A percentile compares a stretch with the other conserved stretches of the same genome.
These are phyloP conservation scores for Oreochromis grahami DNA, from an alignment of 2,797 vertebrate genomes.

Conservation along the genomic window DNA sequence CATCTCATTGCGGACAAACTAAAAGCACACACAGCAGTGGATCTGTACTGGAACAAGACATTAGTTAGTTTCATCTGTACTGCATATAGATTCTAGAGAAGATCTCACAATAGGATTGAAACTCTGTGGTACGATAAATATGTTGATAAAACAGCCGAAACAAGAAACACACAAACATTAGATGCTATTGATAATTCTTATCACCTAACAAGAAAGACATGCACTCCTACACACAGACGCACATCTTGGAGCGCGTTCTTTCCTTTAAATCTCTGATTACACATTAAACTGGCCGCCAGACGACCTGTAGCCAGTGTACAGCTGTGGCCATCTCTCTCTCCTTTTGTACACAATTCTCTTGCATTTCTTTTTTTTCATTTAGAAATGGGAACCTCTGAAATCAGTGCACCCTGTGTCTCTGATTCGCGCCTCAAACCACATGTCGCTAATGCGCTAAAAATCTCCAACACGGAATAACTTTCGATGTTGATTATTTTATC, in stretches of 20 bases:
- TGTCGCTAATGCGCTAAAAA: neutral
- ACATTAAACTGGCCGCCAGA: neutral
- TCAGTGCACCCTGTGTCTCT: constrained; percentile 13
- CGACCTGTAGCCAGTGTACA: constrained; percentile 4
- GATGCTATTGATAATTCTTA: neutral
- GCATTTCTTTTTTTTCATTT: neutral
- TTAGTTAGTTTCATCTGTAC: constrained; percentile 36
- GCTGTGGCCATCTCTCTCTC: neutral
- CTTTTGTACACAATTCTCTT: neutral
- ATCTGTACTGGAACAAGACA: neutral
- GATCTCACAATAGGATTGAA: neutral
- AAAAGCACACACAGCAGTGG: neutral
- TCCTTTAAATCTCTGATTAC: neutral
- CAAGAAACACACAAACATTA: neutral
- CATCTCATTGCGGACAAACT: neutral
- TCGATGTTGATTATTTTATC: neutral
- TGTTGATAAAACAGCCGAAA: constrained; percentile 1
- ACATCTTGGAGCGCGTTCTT: neutral
- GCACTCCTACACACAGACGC: neutral
- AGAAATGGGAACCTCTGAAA: constrained; percentile 16
- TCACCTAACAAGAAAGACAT: neutral
- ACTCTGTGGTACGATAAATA: constrained; percentile 7
- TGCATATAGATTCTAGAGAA: constrained; percentile 1
- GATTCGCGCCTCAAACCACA: neutral
- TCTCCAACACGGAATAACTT: neutral